These are phyloP conservation scores for Gambusia holbrooki DNA, from an alignment of 2,113 vertebrate genomes.

Conservation along the genomic window DNA sequence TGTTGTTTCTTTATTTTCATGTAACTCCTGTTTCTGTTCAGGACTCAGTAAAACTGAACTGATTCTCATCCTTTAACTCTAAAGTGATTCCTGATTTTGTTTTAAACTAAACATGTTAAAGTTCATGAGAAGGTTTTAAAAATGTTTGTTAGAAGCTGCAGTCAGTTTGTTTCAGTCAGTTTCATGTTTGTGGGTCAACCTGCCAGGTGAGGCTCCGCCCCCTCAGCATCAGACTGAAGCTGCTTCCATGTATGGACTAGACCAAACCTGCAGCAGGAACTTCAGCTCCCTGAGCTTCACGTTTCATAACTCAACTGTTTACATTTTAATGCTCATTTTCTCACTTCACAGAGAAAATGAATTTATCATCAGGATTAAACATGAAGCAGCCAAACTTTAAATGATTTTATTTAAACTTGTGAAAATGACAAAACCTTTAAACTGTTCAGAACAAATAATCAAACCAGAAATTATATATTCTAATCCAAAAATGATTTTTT, in stretches of 20 bases:
- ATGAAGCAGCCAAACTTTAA: background rate
- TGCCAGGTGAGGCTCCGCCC: background rate
- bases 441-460: background rate
- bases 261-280: constrained; percentile 14
- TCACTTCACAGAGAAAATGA: background rate
- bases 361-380: background rate
- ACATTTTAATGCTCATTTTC: background rate
- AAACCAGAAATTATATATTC: too few relatives aligned
- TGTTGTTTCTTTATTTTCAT: background rate
- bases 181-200: background rate
- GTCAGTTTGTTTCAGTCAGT: too few relatives aligned
- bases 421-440: background rate
- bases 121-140: background rate
- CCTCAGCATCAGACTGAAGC: background rate
- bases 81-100: background rate
- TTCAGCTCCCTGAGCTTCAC: background rate
- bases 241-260: constrained; percentile 47
- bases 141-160: too few relatives aligned
- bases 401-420: background rate
- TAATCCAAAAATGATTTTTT: background rate
- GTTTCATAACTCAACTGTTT: background rate
- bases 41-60: background rate
- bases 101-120: background rate
- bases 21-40: too few relatives aligned
- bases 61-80: background rate